Evolutionary conservation across 53 echinoderm and acorn worm species (phyloP).

Genomic region (Paracentrotus lividus): DNA sequence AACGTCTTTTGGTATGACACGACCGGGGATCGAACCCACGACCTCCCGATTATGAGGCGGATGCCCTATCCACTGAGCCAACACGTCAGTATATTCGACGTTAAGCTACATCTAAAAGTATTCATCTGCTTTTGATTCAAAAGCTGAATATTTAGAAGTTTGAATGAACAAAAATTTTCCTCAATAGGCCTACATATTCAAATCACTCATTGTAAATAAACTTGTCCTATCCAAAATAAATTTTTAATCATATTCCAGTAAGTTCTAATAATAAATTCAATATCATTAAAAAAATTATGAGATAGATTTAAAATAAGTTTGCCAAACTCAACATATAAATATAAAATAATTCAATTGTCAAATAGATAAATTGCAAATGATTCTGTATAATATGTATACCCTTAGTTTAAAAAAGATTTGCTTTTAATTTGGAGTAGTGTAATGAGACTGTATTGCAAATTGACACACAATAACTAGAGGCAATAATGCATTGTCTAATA

Average conservation of each 20-base stretch:
- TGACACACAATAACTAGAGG: constrained; percentile 7
- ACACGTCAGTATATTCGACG: neutral
- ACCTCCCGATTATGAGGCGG: no score
- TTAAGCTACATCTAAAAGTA: neutral
- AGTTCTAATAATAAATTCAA: neutral
- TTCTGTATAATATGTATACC: neutral
- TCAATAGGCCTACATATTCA: neutral
- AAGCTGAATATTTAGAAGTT: neutral
- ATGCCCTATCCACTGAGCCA: no score
- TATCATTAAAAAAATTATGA: neutral
- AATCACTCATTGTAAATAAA: neutral
- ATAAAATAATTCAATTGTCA: neutral
- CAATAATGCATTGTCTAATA: constrained; percentile 1
- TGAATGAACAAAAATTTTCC: neutral
- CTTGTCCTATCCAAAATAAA: neutral
- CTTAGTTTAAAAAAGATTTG: constrained; percentile 18
- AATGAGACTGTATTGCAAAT: neutral
- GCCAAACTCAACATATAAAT: neutral
- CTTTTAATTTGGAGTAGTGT: neutral
- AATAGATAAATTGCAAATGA: neutral
- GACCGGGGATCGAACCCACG: no score
- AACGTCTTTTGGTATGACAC: no score
- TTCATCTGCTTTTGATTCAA: neutral
- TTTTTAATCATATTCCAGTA: constrained; percentile 26
- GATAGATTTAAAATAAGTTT: neutral